Conservation (phyloP, 2,113 vertebrate genomes). For the Okapia johnstoni region DNA sequence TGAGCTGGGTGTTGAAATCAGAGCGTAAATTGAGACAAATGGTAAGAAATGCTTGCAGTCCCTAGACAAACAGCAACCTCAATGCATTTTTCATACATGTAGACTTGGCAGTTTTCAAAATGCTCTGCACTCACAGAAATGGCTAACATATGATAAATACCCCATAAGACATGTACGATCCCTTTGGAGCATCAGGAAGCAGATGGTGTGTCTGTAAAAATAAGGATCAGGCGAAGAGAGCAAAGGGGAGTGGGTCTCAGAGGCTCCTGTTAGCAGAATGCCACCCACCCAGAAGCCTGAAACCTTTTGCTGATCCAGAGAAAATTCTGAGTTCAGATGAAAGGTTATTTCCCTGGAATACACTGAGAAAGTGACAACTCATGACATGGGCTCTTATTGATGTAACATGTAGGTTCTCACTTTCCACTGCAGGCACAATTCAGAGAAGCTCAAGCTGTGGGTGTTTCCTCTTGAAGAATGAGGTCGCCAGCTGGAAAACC, state of each 20-base stretch:
- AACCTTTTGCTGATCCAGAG: slow-evolving; percentile 57
- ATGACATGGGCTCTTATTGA: not conserved
- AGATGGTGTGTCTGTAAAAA: slow-evolving; percentile 63
- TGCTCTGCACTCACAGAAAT: slow-evolving; percentile 56
- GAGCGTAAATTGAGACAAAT: not conserved
- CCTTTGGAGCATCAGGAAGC: slow-evolving; percentile 59
- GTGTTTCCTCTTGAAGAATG: not conserved
- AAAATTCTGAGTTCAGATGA: slow-evolving; percentile 27
- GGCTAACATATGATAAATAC: slow-evolving; percentile 63
- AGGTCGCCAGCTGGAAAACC: not conserved
- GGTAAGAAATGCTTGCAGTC: not conserved
- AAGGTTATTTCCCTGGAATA: not conserved
- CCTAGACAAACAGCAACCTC: not conserved
- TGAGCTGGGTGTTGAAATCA: not conserved
- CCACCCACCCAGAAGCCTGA: slow-evolving; percentile 7
- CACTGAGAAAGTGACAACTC: slow-evolving; percentile 32
- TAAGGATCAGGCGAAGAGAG: slow-evolving; percentile 51
- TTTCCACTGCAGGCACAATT: not conserved
- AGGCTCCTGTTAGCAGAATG: slow-evolving; percentile 34
- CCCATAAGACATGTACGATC: slow-evolving; percentile 32
- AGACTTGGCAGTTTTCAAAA: slow-evolving; percentile 53
- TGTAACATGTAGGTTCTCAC: not conserved
- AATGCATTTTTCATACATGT: not conserved
- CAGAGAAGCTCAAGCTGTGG: not conserved
- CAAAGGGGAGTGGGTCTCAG: slow-evolving; percentile 22